Evolutionary conservation across 1,140 invertebrate species (phyloP), one percentile per base, ranked within the genome.

Genomic region (Zaprionus capensis): DNA sequence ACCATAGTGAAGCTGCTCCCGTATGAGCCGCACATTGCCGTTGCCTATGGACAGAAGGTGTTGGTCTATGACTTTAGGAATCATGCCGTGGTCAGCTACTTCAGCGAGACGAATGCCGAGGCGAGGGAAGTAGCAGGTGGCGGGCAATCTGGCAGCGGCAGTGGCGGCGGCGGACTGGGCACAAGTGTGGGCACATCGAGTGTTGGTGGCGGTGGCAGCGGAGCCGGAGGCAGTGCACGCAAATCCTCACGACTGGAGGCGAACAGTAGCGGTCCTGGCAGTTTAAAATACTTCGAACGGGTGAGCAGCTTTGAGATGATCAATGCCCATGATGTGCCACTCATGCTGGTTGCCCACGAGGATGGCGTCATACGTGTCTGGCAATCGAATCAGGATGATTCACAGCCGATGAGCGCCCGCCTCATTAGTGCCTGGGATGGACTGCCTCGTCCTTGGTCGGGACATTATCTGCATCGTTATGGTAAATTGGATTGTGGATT

Each of bases 291-390:
- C 0, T 79, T 78, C 6, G 80, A 95, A 26, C 95, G 95, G 57
- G 96, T 99, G 44, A 96, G 97, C 9, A 94, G 96, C 38, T 93
- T 99, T 36, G 96, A 98, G 81, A 98, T 98, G 92, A 93, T 99
- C n/a, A 99, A 99, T 94, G 94, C 96, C 61, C 97, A 98, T 91
- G 97, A 98, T 91, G 94, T 95, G 65, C 94, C 96, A 2, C 56
- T 93, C 6, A 78, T 93, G 66, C 66, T 93, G 59, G 92, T 85
- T 41, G 94, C 94, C 7, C 94, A 94, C 86, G 93, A 91, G 1
- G 94, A 94, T 91, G 94, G 94, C 14, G 80, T 92, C 11, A 92
- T 94, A 71, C 92, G 94, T 24, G 92, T 93, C 5, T 94, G 94
- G 94, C 81, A 85, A 36, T 72, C 78, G 24, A 61, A 26, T 5